Base-by-base conservation (phyloP, 2,888 invertebrate species). In the Mantis religiosa region DNA sequence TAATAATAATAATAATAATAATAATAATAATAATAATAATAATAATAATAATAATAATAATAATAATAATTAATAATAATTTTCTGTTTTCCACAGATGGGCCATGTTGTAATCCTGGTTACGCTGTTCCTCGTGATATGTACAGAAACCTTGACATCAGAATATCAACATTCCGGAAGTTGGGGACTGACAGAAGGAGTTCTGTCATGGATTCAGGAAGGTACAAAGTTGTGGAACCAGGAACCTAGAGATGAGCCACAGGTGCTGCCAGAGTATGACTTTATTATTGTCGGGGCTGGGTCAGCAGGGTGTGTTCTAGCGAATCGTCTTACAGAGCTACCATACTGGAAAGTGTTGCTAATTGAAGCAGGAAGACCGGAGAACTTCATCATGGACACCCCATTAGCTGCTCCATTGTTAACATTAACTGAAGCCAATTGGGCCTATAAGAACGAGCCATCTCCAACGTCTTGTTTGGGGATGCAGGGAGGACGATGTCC, bases 261-360 rank as follows among this genome's bases (percentile, higher is more conserved):
- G 7, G 34, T 88, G 30, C 28, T 54, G 9, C 28, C 30, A 34
- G 90, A 91, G 82, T 92, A 92, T 88, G 92, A 91, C 54, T 94
- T 90, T 84, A 88, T 90, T 34, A 86, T 91, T 91, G 92, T 92
- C 47, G 93, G 92, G 14, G 92, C 91, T 4, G 92, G 93, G 6
- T 92, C 92, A 4, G 92, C 92, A 1, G 93, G 93, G 3, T 92
- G 92, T 7, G 92, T 92, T 20, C 83, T 93, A 34, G 93, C 93
- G n/a, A 92, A 91, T 89, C 91, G 93, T 3, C 90, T 93, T n/a
- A 90, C 91, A 0, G 92, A 92, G 90, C 89, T 91, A 83, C 90
- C 91, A 0, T 87, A 88, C 84, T 90, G 89, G 91, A 82, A 83
- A 20, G 89, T 89, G 25, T 41, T 89, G 28, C 81, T 89, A 20